Evolutionary conservation across 2,888 invertebrate species (phyloP), one percentile per base, ranked within the genome.

Genomic region (Nomada fucata): DNA sequence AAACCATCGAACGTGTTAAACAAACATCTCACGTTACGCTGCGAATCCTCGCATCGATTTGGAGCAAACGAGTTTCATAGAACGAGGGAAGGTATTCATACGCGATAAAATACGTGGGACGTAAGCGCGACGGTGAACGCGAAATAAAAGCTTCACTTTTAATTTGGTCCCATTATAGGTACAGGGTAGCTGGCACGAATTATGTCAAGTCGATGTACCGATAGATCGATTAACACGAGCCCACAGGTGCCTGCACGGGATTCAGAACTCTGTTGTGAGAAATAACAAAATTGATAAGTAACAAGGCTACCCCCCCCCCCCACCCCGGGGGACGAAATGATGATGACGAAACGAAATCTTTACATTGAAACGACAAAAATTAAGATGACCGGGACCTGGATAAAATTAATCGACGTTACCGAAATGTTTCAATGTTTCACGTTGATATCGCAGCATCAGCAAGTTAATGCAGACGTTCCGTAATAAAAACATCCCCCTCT

Each of bases 91-190:
- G 59, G 71, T 69, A 50, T 64, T 74, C 47, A 71, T 57, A 68
- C 79, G 82, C 85, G 87, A 83, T 82, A 79, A 82, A 83, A 85
- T 85, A 73, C 64, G 83, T 82, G 80, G 83, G 80, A 88, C 85
- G 85, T 76, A 85, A 87, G 89, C 87, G 87, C 87, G 85, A 85
- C 89, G 88, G 89, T 82, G 86, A 88, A 85, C 89, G 88, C 78
- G 79, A 89, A 86, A 87, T 85, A 83, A 89, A 84, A 88, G 84
- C 76, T 79, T 82, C 70, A 69, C 72, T 73, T 75, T 79, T 86
- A 84, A 87, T 91, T 92, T 93, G 93, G 93, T 93, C 93, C 93
- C 93, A 91, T 91, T 86, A 85, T 89, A 92, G 89, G 89, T 92
- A 92, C 90, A 92, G 82, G 83, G 78, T 86, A 71, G 67, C 86